Percentiles rank a stretch among this genome's conserved stretches.
Conservation (phyloP, 2,888 invertebrate species). For the Bibio marci region DNA sequence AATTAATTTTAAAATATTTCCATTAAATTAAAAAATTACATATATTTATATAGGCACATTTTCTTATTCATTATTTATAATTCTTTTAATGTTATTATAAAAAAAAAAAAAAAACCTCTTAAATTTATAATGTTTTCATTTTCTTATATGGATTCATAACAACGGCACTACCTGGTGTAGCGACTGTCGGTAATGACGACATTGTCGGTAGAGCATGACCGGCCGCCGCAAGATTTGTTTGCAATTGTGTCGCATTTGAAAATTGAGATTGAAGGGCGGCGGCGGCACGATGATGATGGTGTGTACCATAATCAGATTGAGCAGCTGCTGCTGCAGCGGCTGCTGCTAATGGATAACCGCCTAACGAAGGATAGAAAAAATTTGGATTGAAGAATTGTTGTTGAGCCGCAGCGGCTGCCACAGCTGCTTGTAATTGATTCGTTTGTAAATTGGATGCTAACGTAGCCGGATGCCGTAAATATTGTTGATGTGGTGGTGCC, state of each 20-base stretch:
- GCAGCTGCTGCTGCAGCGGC: conserved; percentile 5
- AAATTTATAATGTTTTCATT: conserved; percentile 55
- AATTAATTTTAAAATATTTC: too few relatives aligned
- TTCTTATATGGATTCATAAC: conserved; percentile 76
- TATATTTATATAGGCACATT: too few relatives aligned
- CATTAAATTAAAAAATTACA: too few relatives aligned
- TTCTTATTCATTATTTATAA: too few relatives aligned
- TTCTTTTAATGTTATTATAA: neutral
- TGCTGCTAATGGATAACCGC: conserved; percentile 6
- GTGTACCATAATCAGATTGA: conserved; percentile 11
- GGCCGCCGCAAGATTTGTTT: conserved; percentile 1
- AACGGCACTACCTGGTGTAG: conserved; percentile 23
- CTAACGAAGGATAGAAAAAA: conserved; percentile 5
- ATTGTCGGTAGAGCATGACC: conserved; percentile 5
- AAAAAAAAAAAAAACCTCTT: neutral
- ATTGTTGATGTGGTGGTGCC: conserved; percentile 4
- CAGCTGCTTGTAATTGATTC: neutral
- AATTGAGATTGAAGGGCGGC: neutral
- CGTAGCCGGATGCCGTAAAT: conserved; percentile 3
- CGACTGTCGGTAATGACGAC: conserved; percentile 8
- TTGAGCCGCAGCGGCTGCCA: conserved; percentile 5
- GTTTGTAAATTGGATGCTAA: neutral
- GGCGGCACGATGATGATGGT: conserved; percentile 9
- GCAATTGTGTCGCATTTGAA: neutral
- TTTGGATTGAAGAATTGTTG: conserved; percentile 5